These are phyloP conservation scores for Euphonia xanthogaster DNA, from an alignment of 2,797 vertebrate species.

Conservation along the genomic window DNA sequence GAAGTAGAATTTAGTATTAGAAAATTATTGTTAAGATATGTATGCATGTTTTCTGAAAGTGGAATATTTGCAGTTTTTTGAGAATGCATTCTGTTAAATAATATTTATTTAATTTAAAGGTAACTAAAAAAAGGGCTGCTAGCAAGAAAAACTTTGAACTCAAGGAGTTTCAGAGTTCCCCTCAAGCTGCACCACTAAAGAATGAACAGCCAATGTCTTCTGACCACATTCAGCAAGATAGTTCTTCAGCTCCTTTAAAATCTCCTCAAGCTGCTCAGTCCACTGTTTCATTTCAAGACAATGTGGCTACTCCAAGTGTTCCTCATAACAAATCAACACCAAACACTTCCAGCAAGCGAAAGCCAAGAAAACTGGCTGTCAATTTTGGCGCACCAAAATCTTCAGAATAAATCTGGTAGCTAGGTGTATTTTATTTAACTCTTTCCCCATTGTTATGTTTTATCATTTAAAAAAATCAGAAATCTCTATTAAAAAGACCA, in stretches of 20 bases:
- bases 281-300: slow-evolving; percentile 62
- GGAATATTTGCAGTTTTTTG: slow-evolving; percentile 16
- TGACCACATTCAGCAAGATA: slow-evolving; percentile 61
- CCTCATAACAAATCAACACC: slow-evolving; percentile 75
- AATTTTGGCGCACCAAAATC: slow-evolving; percentile 91
- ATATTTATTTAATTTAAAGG: slow-evolving; percentile 79
- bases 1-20: neutral
- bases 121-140: slow-evolving; percentile 94
- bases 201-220: slow-evolving; percentile 68
- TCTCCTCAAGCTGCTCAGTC: slow-evolving; percentile 67
- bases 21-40: neutral
- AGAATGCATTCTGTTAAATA: slow-evolving; percentile 58
- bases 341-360: slow-evolving; percentile 88
- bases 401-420: slow-evolving; percentile 74
- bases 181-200: slow-evolving; percentile 74
- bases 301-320: slow-evolving; percentile 59
- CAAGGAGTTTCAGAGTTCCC: slow-evolving; percentile 80
- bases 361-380: slow-evolving; percentile 92
- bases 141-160: slow-evolving; percentile 86
- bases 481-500: slow-evolving; percentile 63
- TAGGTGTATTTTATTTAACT: slow-evolving; percentile 58
- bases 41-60: slow-evolving; percentile 37
- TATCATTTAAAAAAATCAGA: slow-evolving; percentile 62
- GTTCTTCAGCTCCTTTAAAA: slow-evolving; percentile 53
- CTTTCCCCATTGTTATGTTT: slow-evolving; percentile 48